Evolutionary conservation across 2,113 vertebrate genomes (phyloP).

Genomic region (Callocephalon fimbriatum): DNA sequence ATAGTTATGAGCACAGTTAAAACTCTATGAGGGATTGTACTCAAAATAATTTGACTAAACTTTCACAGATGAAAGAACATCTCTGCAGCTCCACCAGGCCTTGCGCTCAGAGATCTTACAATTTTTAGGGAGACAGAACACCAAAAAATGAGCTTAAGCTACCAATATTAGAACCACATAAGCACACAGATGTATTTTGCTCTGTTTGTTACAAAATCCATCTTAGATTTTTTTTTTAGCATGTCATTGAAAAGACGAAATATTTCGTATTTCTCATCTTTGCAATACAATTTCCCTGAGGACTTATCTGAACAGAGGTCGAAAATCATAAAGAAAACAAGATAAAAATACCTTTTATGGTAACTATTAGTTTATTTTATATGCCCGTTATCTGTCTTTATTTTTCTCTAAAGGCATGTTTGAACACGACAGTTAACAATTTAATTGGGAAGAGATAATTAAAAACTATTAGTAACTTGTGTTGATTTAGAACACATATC

Average conservation of each 20-base stretch:
- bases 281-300: background rate
- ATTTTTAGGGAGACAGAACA: background rate
- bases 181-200: accelerated
- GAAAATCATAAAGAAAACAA: background rate
- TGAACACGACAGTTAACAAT: background rate
- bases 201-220: background rate
- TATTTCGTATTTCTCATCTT: background rate
- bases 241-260: background rate
- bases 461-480: background rate
- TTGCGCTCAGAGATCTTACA: background rate
- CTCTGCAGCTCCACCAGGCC: background rate
- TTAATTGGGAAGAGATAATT: background rate
- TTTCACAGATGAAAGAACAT: background rate
- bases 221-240: background rate
- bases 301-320: background rate
- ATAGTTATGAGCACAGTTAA: accelerated
- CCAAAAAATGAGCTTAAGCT: background rate
- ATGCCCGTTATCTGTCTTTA: background rate
- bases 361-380: background rate
- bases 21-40: background rate
- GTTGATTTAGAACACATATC: background rate
- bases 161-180: background rate
- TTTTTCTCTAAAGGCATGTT: background rate
- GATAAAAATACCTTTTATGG: background rate
- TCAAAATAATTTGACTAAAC: background rate